These are phyloP conservation scores for Lindbergichthys nudifrons DNA, from an alignment of 2,797 vertebrate genomes.

Conservation along the genomic window DNA sequence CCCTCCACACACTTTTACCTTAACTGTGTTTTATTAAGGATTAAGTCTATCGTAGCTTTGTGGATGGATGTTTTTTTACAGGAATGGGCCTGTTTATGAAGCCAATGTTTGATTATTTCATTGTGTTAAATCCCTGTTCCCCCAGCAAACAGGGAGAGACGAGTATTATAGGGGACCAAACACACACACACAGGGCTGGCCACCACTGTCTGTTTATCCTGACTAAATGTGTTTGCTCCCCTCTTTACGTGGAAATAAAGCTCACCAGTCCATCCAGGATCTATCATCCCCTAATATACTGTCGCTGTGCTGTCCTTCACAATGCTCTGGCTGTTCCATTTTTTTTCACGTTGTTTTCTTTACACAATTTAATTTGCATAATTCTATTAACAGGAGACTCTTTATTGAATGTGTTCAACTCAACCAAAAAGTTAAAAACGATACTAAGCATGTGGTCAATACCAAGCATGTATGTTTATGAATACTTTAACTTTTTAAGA, in stretches of 20 bases:
- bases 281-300: slow-evolving; percentile 23
- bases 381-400: neutral
- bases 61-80: slow-evolving; percentile 48
- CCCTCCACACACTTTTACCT: slow-evolving; percentile 4
- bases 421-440: neutral
- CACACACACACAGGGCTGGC: slow-evolving; percentile 18
- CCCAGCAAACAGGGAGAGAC: slow-evolving; percentile 30
- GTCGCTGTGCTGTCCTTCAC: slow-evolving; percentile 45
- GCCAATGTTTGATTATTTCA: slow-evolving; percentile 59
- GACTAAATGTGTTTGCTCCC: slow-evolving; percentile 68
- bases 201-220: slow-evolving; percentile 56
- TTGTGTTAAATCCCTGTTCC: slow-evolving; percentile 52
- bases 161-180: slow-evolving; percentile 27
- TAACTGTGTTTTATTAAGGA: slow-evolving; percentile 31
- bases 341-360: neutral
- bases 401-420: neutral
- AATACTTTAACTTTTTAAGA: too few relatives aligned
- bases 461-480: neutral
- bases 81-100: slow-evolving; percentile 40
- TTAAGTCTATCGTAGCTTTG: slow-evolving; percentile 1
- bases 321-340: neutral
- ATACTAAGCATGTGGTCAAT: neutral
- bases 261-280: slow-evolving; percentile 36
- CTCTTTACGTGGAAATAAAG: slow-evolving; percentile 55
- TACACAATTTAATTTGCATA: neutral